Evolutionary conservation across 2,888 invertebrate species (phyloP).

Genomic region (Eledona agricola): DNA sequence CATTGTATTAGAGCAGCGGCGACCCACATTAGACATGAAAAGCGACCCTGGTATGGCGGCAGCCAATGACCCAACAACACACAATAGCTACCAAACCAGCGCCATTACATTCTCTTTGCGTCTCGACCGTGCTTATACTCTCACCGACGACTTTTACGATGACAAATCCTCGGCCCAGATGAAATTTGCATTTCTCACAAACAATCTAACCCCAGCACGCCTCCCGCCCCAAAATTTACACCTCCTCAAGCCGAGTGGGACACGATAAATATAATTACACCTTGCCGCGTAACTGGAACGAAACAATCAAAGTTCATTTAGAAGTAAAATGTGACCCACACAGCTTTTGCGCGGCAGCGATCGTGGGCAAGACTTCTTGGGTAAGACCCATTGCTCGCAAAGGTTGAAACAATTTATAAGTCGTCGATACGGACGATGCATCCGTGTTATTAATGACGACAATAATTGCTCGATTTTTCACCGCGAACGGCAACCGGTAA

Average conservation of each 20-base stretch:
- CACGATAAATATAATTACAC: too few relatives aligned
- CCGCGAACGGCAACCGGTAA: too few relatives aligned
- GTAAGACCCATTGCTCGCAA: too few relatives aligned
- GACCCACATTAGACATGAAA: slow-evolving; percentile 48
- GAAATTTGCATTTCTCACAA: slow-evolving; percentile 20
- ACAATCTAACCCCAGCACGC: slow-evolving; percentile 3
- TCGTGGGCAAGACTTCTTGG: neutral
- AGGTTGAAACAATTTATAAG: too few relatives aligned
- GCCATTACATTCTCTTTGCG: slow-evolving; percentile 48
- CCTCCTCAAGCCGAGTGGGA: too few relatives aligned
- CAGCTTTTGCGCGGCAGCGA: slow-evolving; percentile 3
- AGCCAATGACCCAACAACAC: slow-evolving; percentile 54
- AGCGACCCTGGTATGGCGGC: slow-evolving; percentile 47
- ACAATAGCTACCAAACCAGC: slow-evolving; percentile 53
- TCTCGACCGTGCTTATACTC: slow-evolving; percentile 33
- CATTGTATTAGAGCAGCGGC: slow-evolving; percentile 6
- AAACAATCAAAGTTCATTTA: slow-evolving; percentile 5
- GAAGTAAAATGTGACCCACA: slow-evolving; percentile 8
- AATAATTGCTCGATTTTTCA: too few relatives aligned
- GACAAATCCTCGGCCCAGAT: slow-evolving; percentile 10
- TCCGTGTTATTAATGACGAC: too few relatives aligned
- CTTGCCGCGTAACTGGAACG: too few relatives aligned
- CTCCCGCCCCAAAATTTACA: too few relatives aligned
- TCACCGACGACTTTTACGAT: slow-evolving; percentile 32
- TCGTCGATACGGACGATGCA: too few relatives aligned